phyloP scores from a whole-genome alignment of 2,113 vertebrate species.

The Nestor notabilis region DNA sequence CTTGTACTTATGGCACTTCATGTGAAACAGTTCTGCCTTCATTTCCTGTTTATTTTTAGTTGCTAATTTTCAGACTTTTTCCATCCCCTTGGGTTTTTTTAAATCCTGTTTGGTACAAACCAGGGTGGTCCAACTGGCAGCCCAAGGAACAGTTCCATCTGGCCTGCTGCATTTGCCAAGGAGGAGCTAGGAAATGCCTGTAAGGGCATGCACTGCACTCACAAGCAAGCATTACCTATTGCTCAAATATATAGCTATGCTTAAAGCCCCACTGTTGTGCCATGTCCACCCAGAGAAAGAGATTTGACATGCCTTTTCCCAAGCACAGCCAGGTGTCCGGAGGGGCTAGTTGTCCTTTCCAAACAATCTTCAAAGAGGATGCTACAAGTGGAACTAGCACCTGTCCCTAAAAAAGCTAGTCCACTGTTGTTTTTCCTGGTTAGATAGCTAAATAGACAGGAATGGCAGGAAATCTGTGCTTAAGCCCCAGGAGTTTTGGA shows the following conservation, averaged over 20 bases:
- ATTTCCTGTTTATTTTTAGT: slow-evolving; percentile 70
- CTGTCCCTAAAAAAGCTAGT: background rate
- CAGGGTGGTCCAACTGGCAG: slow-evolving; percentile 71
- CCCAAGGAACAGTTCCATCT: slow-evolving; percentile 68
- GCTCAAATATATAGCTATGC: background rate
- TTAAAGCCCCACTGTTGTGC: background rate
- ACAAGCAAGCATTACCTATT: slow-evolving; percentile 32
- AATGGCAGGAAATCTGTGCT: background rate
- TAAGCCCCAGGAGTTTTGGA: background rate
- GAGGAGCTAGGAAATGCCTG: slow-evolving; percentile 55
- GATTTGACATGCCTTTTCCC: background rate
- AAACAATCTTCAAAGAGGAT: background rate
- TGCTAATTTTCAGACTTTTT: slow-evolving; percentile 65
- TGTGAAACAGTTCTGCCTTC: slow-evolving; percentile 44
- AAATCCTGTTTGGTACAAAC: slow-evolving; percentile 67
- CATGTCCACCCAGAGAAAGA: background rate
- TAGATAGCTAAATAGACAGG: background rate
- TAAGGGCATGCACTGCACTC: slow-evolving; percentile 27
- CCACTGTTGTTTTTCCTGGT: background rate
- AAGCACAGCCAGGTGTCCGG: background rate
- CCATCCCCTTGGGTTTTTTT: slow-evolving; percentile 49
- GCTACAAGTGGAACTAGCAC: slow-evolving; percentile 3
- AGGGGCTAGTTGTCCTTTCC: background rate
- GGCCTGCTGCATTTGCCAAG: slow-evolving; percentile 60
- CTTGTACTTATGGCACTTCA: slow-evolving; percentile 17